Evolutionary conservation across 1,140 invertebrate genomes (phyloP), one percentile per base, ranked within the genome.

Genomic region (Drosophila tani): DNA sequence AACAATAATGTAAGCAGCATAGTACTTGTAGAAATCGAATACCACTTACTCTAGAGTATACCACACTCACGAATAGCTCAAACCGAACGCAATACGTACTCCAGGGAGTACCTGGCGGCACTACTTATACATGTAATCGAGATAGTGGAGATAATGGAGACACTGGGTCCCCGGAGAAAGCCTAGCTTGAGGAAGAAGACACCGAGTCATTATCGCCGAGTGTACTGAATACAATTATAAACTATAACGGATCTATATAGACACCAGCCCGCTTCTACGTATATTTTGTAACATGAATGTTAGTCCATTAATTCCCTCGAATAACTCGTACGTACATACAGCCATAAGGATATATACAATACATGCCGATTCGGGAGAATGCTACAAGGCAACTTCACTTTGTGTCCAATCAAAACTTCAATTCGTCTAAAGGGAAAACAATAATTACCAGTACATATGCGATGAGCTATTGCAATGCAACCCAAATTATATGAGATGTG

Each of bases 391-490:
- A 51, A 66, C 75, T 83, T 79, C 55, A 77, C 79, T 80, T 80
- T 68, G 80, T 86, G 84, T 86, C 81, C 84, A 88, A 83, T 83
- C 80, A 88, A 60, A 87, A 83, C 80, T 88, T 87, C 76, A 88
- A 87, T 87, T 87, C 83, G 83, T 88, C 83, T 87, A 86, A 87
- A 66, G 60, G 41, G 46, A 66, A 87, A 83, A 87, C 80, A 87
- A 87, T 88, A 88, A 88, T 74, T 74, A 58, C 38, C 68, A 56
- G 32, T 69, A 71, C 71, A 71, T 81, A 51, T 47, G 65, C 57
- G 56, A 50, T 55, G 64, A 68, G 63, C 53, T 53, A 55, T 67
- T 55, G 67, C 67, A 46, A 75, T 51, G 46, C 46, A 58, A 51
- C 67, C 53, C 69, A 59, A 68, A 35, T 57, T 57, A 81, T 67